Percentiles rank a stretch among this genome's conserved stretches.
phyloP scores from a whole-genome alignment of 2,113 vertebrate genomes.

The Dinomys branickii region DNA sequence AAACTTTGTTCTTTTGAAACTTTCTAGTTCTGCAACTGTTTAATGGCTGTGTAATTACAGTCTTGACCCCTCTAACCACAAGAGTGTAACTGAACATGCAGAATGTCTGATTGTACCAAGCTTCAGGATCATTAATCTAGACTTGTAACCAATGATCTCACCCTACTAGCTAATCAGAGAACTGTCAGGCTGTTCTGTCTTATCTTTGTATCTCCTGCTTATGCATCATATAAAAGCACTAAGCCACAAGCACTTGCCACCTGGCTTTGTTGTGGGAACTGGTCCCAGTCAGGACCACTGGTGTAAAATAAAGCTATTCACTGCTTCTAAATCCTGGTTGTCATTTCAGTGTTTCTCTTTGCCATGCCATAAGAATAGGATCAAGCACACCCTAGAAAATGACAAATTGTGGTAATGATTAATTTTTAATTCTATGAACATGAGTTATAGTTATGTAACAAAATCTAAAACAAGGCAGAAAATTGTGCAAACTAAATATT shows the following conservation, averaged over 20 bases:
- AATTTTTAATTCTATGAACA: background rate
- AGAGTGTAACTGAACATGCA: background rate
- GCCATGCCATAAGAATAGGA: background rate
- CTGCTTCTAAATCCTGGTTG: background rate
- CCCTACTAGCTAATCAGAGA: background rate
- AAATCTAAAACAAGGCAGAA: background rate
- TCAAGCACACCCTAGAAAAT: background rate
- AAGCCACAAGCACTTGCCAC: background rate
- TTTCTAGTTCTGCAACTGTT: background rate
- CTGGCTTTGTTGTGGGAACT: background rate
- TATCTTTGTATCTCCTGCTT: background rate
- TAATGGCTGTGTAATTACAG: background rate
- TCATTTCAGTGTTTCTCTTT: background rate
- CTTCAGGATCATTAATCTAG: background rate
- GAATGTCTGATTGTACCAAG: background rate
- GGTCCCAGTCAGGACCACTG: background rate
- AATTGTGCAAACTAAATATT: background rate
- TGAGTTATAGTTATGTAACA: too few relatives aligned
- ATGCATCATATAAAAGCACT: background rate
- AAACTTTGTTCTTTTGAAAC: background rate
- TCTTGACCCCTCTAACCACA: background rate
- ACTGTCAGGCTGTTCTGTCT: background rate
- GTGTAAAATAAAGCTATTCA: background rate
- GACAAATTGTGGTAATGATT: background rate
- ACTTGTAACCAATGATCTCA: background rate